Evolutionary conservation across 92 coral and sea anemone species (phyloP).

Genomic region (Pocillopora meandrina): DNA sequence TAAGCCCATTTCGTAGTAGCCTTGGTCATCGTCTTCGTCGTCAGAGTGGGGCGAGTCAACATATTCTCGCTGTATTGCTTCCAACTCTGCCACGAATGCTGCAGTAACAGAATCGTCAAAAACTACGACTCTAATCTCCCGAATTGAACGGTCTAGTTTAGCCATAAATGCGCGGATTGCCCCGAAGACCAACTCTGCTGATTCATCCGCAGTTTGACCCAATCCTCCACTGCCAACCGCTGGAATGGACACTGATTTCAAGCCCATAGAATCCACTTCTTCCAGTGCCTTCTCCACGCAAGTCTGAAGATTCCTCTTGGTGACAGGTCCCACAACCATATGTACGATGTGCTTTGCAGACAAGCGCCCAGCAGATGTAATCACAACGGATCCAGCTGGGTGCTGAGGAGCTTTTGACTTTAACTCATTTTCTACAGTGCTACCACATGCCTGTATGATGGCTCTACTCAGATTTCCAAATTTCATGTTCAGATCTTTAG

Average conservation of each 20-base stretch:
- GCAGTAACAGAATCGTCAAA: not conserved
- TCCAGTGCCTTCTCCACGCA: conserved; percentile 54
- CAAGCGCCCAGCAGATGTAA: conserved; percentile 40
- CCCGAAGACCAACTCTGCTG: conserved; percentile 56
- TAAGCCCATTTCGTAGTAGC: not conserved
- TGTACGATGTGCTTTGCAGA: conserved; percentile 42
- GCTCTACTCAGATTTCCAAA: conserved; percentile 64
- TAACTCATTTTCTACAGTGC: conserved; percentile 43
- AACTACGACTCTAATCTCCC: conserved; percentile 17
- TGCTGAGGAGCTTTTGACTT: conserved; percentile 23
- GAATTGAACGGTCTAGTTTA: not conserved
- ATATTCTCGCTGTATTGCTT: not conserved
- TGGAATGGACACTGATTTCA: conserved; percentile 58
- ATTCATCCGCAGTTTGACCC: conserved; percentile 37
- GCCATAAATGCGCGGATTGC: conserved; percentile 46
- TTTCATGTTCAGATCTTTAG: conserved; percentile 47
- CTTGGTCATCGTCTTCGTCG: not conserved
- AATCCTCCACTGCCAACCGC: conserved; percentile 67
- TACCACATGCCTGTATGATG: conserved; percentile 40
- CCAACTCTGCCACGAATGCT: conserved; percentile 16
- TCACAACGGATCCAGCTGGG: conserved; percentile 50
- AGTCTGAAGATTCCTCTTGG: conserved; percentile 18
- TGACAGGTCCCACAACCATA: conserved; percentile 32
- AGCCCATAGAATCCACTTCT: conserved; percentile 41
- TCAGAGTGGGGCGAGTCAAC: not conserved